These are phyloP conservation scores for Laticauda laticaudata DNA, from an alignment of 2,113 vertebrate species.

Conservation along the genomic window DNA sequence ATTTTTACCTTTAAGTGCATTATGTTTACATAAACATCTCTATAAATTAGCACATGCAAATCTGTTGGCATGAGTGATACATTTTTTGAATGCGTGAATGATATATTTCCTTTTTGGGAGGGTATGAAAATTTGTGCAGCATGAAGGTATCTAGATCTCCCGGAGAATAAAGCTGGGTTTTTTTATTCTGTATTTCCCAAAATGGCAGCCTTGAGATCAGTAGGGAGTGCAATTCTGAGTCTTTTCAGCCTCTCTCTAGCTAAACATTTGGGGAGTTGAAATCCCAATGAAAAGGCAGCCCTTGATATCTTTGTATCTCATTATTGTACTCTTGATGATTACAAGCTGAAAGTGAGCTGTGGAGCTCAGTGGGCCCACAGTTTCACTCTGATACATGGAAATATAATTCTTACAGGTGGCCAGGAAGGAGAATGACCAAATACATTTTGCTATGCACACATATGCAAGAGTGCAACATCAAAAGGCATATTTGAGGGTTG, in stretches of 20 bases:
- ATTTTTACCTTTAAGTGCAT: background rate
- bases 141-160: background rate
- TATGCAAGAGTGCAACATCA: background rate
- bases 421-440: background rate
- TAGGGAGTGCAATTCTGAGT: background rate
- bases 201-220: background rate
- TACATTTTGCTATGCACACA: background rate
- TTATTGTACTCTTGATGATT: background rate
- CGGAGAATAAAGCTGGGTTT: background rate
- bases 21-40: background rate
- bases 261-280: background rate
- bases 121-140: background rate
- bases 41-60: background rate
- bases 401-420: background rate
- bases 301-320: background rate
- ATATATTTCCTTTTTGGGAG: background rate
- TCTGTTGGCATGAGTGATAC: background rate
- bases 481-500: background rate
- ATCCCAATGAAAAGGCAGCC: background rate
- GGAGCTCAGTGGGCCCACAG: background rate
- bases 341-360: background rate
- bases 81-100: background rate
- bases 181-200: background rate
- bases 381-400: background rate
- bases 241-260: background rate